Evolutionary conservation across 2,888 invertebrate species (phyloP).

Genomic region (Melieria crassipennis): DNA sequence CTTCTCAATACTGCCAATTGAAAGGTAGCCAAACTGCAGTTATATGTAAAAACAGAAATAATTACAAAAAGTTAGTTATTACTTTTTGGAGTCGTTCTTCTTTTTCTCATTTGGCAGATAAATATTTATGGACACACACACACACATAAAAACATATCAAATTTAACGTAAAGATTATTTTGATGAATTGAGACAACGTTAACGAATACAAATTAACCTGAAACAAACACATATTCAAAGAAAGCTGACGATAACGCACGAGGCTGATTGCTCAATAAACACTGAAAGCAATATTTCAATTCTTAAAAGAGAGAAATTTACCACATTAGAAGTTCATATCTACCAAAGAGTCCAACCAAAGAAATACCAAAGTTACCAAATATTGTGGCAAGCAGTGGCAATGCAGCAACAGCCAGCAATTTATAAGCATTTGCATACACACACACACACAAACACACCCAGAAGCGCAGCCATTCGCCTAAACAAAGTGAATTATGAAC

Average conservation of each 20-base stretch:
- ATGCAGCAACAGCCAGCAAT: neutral
- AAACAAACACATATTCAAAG: neutral
- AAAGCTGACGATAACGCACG: constrained; percentile 2
- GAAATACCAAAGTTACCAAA: too few relatives aligned
- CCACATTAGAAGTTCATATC: constrained; percentile 21
- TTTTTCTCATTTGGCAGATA: too few relatives aligned
- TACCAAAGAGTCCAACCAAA: neutral
- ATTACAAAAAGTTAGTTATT: too few relatives aligned
- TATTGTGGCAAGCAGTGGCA: neutral
- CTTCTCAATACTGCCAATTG: too few relatives aligned
- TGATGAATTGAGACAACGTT: too few relatives aligned
- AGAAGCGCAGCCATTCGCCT: constrained; percentile 2
- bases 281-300: constrained; percentile 15
- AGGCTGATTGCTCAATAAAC: constrained; percentile 13
- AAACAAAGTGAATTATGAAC: constrained; percentile 20
- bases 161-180: too few relatives aligned
- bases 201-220: too few relatives aligned
- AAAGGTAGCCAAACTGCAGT: too few relatives aligned
- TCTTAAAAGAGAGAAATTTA: neutral
- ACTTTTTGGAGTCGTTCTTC: too few relatives aligned
- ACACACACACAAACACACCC: neutral
- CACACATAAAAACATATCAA: too few relatives aligned
- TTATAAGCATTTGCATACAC: neutral
- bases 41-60: too few relatives aligned
- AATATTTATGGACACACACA: too few relatives aligned